Evolutionary conservation across 2,888 invertebrate genomes (phyloP).

Genomic region (Mesoligia furuncula): DNA sequence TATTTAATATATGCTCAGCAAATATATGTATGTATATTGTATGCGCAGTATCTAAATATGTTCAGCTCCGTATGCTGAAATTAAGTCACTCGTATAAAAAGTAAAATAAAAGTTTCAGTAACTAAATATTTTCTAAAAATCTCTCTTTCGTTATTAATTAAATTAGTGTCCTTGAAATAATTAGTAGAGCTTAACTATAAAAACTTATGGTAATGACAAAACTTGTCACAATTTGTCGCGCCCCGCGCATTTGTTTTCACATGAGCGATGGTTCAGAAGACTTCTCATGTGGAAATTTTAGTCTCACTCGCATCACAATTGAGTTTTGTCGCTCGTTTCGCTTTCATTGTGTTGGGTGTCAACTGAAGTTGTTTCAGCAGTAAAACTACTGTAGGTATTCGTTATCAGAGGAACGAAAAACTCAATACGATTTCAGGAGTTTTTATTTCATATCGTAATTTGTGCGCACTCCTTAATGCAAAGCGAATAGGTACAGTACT

Average conservation of each 20-base stretch:
- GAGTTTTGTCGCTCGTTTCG: constrained; percentile 32
- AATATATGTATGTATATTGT: neutral
- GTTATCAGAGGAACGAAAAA: constrained; percentile 5
- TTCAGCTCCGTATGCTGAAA: neutral
- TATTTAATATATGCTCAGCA: neutral
- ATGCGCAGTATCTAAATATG: neutral
- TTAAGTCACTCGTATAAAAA: neutral
- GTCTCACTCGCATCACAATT: constrained; percentile 25
- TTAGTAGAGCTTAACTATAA: constrained; percentile 10
- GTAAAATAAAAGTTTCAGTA: neutral
- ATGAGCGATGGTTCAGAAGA: constrained; percentile 35
- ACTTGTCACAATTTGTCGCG: constrained; percentile 27
- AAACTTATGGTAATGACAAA: constrained; percentile 52
- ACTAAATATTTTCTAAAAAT: neutral
- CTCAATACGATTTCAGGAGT: neutral
- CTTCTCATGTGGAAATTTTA: constrained; percentile 47
- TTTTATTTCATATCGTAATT: neutral
- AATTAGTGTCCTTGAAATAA: constrained; percentile 25
- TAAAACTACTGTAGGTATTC: neutral
- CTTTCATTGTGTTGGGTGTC: constrained; percentile 11
- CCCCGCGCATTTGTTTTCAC: constrained; percentile 42
- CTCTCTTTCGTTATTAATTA: neutral
- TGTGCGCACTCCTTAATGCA: constrained; percentile 1
- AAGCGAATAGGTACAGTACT: neutral
- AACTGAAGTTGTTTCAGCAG: constrained; percentile 2